Evolutionary conservation across 2,888 invertebrate genomes (phyloP), one percentile per base, ranked within the genome.

Genomic region (Ormyrus pomaceus): DNA sequence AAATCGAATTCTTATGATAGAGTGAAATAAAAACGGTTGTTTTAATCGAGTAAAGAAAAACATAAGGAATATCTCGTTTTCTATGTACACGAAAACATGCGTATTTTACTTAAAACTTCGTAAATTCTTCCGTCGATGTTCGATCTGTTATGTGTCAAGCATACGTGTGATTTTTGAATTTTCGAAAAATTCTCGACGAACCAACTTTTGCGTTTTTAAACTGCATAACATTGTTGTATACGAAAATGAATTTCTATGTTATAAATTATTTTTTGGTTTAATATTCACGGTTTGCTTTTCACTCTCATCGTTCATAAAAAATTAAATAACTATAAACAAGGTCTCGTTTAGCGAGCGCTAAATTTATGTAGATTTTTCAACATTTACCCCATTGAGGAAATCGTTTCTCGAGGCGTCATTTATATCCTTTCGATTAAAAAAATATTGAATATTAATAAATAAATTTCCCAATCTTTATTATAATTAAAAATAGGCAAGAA

Each of bases 121-220:
- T 70, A 56, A 34, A 72, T 73, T 69, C 50, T 74, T 77, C 71
- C 51, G 46, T 77, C 69, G 69, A 77, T 80, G 69, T 80, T 80
- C 77, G 80, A 80, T 80, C 64, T 77, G 51, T 80, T 80, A 51
- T 65, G 68, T 74, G 77, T 80, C 53, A 74, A 75, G 56, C 58
- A 79, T 79, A 77, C 51, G 64, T 79, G 81, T 79, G 75, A 76
- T 72, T 76, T 65, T 71, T 70, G 73, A 77, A 69, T 82, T 82
- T 75, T 65, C 73, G 76, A 66, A 79, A 82, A 73, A 73, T 78
- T 80, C 80, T 80, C 76, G 71, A 80, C 71, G 76, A 79, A 77
- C 65, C 73, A 13, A 64, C 11, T 50, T 69, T 66, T 80, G 51
- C 9, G 56, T 69, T 64, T 34, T 34, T 34, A 34, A 34, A 34